Base-by-base conservation (phyloP, 2,888 invertebrate genomes). In the Drosophila helvetica region DNA sequence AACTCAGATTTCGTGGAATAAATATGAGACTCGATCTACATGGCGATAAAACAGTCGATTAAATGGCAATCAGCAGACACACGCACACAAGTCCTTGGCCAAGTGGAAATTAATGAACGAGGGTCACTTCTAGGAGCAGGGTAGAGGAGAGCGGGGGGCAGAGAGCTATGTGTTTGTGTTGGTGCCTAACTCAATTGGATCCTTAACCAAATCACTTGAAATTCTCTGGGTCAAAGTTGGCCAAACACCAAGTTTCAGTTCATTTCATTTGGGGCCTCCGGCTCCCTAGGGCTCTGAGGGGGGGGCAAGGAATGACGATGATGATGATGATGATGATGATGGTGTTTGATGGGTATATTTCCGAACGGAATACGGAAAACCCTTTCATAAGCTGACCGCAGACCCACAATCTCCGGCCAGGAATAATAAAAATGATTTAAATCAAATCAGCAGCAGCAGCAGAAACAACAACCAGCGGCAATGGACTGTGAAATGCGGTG, bases 401-500 rank as follows among this genome's bases (percentile, higher is more conserved):
- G 19, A 38, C 53, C 46, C 17, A 47, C 30, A 22, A n/a, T 7
- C 61, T 47, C 38, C 15, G 22, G n/a, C 33, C 45, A 30, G 25
- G 38, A 51, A 64, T 45, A 64, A 55, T 51, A 50, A 67, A 63
- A 67, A 57, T 65, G 45, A 67, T 57, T 67, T 56, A 65, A 70
- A 62, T 59, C 54, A 68, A 71, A 71, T 68, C 68, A 53, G 52
- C 57, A 54, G 55, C 25, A 42, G 47, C 67, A 45, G 59, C 72
- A 65, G 66, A 18, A 64, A 56, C 57, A 69, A 64, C 48, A 55
- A 57, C 59, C 47, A 59, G 30, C 51, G 54, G 22, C 51, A 73
- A 62, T 62, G 64, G 66, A 67, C 67, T 76, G 69, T 65, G 53
- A 74, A 59, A 64, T 59, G 55, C 53, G 60, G 52, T 53, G 51